A percentile compares a stretch with the other conserved stretches of the same genome.
Evolutionary conservation across 2,888 invertebrate species (phyloP).

Genomic region (Sinohyriopsis cumingii): DNA sequence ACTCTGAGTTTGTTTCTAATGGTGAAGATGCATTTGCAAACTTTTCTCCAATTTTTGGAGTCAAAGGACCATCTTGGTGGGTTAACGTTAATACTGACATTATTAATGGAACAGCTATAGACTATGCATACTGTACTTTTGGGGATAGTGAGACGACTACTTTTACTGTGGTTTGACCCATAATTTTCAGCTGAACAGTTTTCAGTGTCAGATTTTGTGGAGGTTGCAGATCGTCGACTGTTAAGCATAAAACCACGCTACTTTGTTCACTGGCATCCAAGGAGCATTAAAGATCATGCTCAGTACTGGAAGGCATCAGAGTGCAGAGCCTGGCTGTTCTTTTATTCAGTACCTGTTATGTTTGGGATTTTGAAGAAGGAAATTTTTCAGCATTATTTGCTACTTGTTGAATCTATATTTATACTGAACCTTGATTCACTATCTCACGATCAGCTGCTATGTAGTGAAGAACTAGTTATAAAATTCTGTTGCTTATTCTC

Average conservation of each 20-base stretch:
- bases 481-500: conserved; percentile 19
- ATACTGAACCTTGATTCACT: conserved; percentile 22
- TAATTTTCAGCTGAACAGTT: conserved; percentile 4
- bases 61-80: neutral
- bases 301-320: conserved; percentile 32
- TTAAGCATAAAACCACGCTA: conserved; percentile 23
- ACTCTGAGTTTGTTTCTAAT: too few species aligned
- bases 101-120: too few species aligned
- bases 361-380: conserved; percentile 21
- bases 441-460: conserved; percentile 16
- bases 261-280: conserved; percentile 14
- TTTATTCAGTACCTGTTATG: conserved; percentile 23
- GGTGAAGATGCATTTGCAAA: too few species aligned
- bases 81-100: neutral
- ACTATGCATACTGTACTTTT: too few species aligned
- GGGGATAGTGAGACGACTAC: neutral
- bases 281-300: too few species aligned
- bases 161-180: conserved; percentile 1
- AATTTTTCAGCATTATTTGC: conserved; percentile 21
- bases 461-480: too few species aligned
- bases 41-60: too few species aligned
- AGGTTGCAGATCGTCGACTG: conserved; percentile 12
- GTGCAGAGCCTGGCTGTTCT: conserved; percentile 28
- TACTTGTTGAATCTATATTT: conserved; percentile 26
- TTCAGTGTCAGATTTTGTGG: conserved; percentile 13